Base-by-base conservation (phyloP, 2,797 vertebrate genomes). In the Xenentodon cancila region DNA sequence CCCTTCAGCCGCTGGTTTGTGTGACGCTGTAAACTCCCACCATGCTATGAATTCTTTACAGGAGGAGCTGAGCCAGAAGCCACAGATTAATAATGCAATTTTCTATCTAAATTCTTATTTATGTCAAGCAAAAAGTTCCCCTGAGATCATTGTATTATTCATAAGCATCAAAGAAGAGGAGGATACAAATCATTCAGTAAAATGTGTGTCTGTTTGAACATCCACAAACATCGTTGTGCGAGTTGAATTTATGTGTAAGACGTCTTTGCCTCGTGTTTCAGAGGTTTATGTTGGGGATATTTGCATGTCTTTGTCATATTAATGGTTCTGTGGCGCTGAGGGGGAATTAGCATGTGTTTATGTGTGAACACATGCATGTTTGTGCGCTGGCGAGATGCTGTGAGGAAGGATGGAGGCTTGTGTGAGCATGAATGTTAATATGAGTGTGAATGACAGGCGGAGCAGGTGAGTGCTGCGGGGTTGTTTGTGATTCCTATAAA, bases 71-170 rank as follows among this genome's bases (percentile, higher is more conserved):
- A 58, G 77, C 76, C 76, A 82, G 75, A 81, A 87, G 75, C 76
- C 71, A 60, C 54, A 45, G 62, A 91, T 92, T 90, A 92, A 91
- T 91, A 92, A 92, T 92, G 84, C 79, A 91, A 82, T 82, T 89
- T 86, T 85, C 87, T 72, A 91, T 91, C 89, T 89, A 90, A 90
- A 89, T 89, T 90, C 84, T 77, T 84, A 89, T 92, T 91, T 91
- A 89, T 89, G 82, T 82, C 84, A 84, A 85, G 84, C 88, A 84
- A 89, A 91, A 84, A 85, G 85, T 83, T 84, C 89, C 91, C 82
- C 56, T 55, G 87, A 89, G 89, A 90, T 71, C 7, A 9, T 43
- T 92, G 71, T 86, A 84, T 92, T 90, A 93, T 91, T 90, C 84
- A 92, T 91, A 73, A 71, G 78, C 75, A 79, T 79, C 74, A 79